These are phyloP conservation scores for Zoanthus gigantus DNA, from an alignment of 92 coral and sea anemone genomes.

Conservation along the genomic window DNA sequence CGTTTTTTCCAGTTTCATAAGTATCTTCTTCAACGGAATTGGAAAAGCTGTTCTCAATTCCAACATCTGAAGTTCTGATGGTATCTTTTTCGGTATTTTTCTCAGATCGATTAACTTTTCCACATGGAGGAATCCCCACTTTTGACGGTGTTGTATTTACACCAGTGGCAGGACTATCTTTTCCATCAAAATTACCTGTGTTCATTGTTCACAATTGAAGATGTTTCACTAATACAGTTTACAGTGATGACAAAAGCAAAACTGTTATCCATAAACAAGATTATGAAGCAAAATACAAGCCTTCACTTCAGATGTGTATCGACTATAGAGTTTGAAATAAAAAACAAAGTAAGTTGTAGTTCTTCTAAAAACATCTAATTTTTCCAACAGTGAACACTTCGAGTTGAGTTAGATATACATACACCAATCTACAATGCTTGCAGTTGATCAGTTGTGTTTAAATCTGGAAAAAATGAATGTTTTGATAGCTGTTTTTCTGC, in stretches of 20 bases:
- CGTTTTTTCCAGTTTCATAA: slow-evolving; percentile 17
- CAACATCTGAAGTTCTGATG: neutral
- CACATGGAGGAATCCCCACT: neutral
- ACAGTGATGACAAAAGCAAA: neutral
- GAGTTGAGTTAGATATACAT: no score
- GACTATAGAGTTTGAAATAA: neutral
- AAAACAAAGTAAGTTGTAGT: no score
- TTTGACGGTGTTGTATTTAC: neutral
- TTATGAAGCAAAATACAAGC: neutral
- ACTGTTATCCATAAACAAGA: neutral
- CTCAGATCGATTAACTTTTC: neutral
- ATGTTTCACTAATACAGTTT: neutral
- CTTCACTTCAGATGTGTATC: neutral
- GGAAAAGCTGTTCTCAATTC: neutral
- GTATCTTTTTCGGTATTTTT: neutral
- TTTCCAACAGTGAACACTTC: no score
- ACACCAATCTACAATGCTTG: no score
- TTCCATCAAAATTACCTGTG: neutral
- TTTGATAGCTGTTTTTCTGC: neutral
- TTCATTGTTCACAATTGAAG: neutral
- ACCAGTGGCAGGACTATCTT: neutral
- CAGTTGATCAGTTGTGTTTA: neutral
- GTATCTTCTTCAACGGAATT: neutral
- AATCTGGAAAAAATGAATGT: neutral
- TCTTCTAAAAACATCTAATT: no score